A percentile compares a stretch with the other conserved stretches of the same genome.
phyloP scores from a whole-genome alignment of 2,888 invertebrate species.

The Formica aserva region DNA sequence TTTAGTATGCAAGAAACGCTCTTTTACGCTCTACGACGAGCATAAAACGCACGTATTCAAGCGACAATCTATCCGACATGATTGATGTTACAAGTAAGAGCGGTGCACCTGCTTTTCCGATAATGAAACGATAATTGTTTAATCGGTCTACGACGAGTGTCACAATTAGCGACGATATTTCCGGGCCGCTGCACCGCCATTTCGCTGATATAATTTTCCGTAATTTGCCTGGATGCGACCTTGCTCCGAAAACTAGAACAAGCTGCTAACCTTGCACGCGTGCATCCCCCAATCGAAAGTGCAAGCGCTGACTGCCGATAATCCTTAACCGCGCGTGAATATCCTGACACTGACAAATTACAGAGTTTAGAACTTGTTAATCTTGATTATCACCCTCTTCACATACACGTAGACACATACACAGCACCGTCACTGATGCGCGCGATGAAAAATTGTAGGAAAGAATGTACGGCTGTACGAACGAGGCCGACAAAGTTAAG shows the following conservation, averaged over 20 bases:
- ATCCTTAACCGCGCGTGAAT: not conserved
- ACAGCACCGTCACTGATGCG: slow-evolving; percentile 6
- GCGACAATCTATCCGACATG: not conserved
- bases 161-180: slow-evolving; percentile 67
- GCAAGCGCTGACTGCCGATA: slow-evolving; percentile 37
- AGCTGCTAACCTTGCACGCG: slow-evolving; percentile 25
- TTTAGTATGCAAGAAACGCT: not conserved
- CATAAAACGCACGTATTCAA: not conserved
- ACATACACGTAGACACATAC: not conserved
- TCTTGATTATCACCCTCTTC: slow-evolving; percentile 41
- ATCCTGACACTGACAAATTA: slow-evolving; percentile 49
- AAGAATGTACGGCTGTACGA: not conserved
- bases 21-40: not conserved
- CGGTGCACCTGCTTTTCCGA: slow-evolving; percentile 57
- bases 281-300: slow-evolving; percentile 28
- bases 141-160: slow-evolving; percentile 64
- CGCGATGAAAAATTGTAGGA: slow-evolving; percentile 33
- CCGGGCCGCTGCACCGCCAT: slow-evolving; percentile 36
- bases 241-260: not conserved
- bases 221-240: slow-evolving; percentile 30
- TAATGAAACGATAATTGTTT: slow-evolving; percentile 66
- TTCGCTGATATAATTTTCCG: slow-evolving; percentile 51
- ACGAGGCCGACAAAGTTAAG: slow-evolving; percentile 16
- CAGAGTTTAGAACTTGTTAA: slow-evolving; percentile 41
- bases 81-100: slow-evolving; percentile 3